These are phyloP conservation scores for Pachyuromys duprasi DNA, from an alignment of 2,797 vertebrate species.

Conservation along the genomic window DNA sequence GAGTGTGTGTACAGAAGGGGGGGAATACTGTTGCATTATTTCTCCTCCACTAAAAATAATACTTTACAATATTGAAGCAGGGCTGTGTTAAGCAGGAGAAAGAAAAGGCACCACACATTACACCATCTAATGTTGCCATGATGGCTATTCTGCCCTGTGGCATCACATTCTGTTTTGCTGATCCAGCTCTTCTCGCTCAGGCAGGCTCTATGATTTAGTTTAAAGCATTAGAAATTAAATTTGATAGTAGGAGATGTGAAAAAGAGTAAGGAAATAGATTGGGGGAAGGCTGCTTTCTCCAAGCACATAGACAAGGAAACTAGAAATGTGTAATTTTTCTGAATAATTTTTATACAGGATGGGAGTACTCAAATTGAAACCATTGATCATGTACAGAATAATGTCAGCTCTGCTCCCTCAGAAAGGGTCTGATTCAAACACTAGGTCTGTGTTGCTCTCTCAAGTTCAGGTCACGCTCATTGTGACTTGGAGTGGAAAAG, in stretches of 20 bases:
- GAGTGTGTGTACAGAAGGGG: not conserved
- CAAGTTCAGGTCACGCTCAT: not conserved
- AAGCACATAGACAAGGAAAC: not conserved
- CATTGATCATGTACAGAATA: not conserved
- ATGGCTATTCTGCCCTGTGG: slow-evolving; percentile 34
- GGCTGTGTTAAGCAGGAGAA: slow-evolving; percentile 45
- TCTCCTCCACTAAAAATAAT: slow-evolving; percentile 57
- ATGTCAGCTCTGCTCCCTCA: too few species aligned
- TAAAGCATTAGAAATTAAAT: slow-evolving; percentile 29
- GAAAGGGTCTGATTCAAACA: not conserved
- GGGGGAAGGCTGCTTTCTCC: not conserved
- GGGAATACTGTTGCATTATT: slow-evolving; percentile 24
- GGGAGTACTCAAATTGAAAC: not conserved
- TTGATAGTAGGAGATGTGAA: not conserved
- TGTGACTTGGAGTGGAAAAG: not conserved
- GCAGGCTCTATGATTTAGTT: not conserved
- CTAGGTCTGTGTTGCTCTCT: not conserved
- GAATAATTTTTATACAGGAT: not conserved
- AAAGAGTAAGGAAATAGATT: not conserved
- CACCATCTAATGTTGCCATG: not conserved
- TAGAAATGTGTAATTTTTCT: slow-evolving; percentile 6
- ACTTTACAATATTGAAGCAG: slow-evolving; percentile 28
- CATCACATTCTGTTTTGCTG: slow-evolving; percentile 17
- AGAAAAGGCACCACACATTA: not conserved
- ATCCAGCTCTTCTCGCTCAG: slow-evolving; percentile 36